Evolutionary conservation across 2,888 invertebrate species (phyloP), one percentile per base, ranked within the genome.

Genomic region (Conops quadrifasciatus): DNA sequence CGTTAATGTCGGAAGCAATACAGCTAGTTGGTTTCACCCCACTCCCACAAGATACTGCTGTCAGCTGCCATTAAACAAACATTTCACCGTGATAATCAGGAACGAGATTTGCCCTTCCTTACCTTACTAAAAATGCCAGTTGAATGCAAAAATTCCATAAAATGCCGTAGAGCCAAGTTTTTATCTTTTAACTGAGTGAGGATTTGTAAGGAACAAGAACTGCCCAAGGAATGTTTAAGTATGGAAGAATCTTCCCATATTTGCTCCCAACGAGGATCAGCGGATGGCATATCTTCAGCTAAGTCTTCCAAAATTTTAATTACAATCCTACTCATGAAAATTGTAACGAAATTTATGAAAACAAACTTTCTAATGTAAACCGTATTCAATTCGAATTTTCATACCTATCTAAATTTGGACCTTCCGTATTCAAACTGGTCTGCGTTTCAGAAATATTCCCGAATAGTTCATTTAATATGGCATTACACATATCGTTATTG

Each of bases 111-210:
- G n/a, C n/a, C n/a, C 16, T 85, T 84, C 51, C 43, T 13, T 75
- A 93, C 89, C 76, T 91, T 88, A 65, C 86, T 87, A 92, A 92
- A 92, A 43, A 93, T 86, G 0, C 89, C 88, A 45, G 90, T 87
- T 59, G 90, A 89, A 78, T 91, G 90, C 66, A 95, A 85, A 85
- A 97, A 97, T 71, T 90, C 89, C 2, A 94, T 85, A 81, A 92
- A 94, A 72, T 94, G 88, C 73, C 91, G 89, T 77, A 94, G 88
- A 0, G 94, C 95, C 80, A 91, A 90, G 81, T 92, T 92, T 86
- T 97, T 97, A 83, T 96, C 96, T 76, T 92, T 91, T 69, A 98
- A 87, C 83, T 97, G 97, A 74, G 93, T 92, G 1, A 91, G 87
- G 72, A 96, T 91, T 85, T 96, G 94, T 87, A 97, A 89, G 2